Percentiles rank a stretch among this genome's conserved stretches.
Evolutionary conservation across 2,113 vertebrate genomes (phyloP).

Genomic region (Rhombomys opimus): DNA sequence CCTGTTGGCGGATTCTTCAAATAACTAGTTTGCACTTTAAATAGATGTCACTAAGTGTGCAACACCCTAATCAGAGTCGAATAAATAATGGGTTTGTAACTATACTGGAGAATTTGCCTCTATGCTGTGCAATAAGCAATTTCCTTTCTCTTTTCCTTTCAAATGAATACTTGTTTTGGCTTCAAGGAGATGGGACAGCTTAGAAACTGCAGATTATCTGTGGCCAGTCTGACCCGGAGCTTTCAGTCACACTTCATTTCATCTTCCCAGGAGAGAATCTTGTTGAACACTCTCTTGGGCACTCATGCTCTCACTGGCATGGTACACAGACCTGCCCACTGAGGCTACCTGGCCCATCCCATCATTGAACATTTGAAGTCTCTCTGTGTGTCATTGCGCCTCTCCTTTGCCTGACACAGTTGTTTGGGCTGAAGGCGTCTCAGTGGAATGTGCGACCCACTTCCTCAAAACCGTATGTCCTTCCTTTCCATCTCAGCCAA

Average conservation of each 20-base stretch:
- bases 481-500: neutral
- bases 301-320: neutral
- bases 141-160: conserved; percentile 37
- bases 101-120: neutral
- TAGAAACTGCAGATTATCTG: neutral
- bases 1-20: neutral
- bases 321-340: neutral
- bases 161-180: conserved; percentile 35
- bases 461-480: rapidly evolving
- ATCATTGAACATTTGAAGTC: neutral
- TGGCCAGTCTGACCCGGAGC: neutral
- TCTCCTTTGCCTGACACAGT: neutral
- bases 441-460: neutral
- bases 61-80: neutral
- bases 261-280: neutral
- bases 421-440: neutral
- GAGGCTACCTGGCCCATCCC: neutral
- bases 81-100: conserved; percentile 7
- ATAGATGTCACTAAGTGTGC: neutral
- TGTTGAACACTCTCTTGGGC: neutral
- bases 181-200: neutral
- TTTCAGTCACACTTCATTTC: conserved; percentile 12
- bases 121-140: neutral
- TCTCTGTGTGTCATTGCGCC: neutral
- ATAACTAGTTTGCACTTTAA: conserved; percentile 26